Conservation (phyloP, 2,888 invertebrate species). For the Ectropis crepuscularia region DNA sequence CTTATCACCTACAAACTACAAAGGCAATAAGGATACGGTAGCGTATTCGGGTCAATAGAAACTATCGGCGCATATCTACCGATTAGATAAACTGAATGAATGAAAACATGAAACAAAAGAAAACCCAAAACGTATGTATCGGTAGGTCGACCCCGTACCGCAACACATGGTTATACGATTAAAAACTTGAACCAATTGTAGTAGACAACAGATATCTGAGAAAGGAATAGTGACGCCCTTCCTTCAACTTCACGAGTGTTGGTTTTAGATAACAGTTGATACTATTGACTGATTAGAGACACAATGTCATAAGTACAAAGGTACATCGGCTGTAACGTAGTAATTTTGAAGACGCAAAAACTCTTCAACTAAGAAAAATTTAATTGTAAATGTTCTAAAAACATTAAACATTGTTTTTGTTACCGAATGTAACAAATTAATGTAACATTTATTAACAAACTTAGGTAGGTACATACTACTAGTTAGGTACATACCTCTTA, state of each 20-base stretch:
- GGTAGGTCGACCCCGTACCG: no score
- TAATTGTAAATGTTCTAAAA: no score
- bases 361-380: no score
- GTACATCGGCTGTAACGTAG: constrained; percentile 3
- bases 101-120: constrained; percentile 11
- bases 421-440: no score
- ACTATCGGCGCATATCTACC: constrained; percentile 12
- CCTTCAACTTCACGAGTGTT: no score
- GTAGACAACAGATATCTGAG: no score
- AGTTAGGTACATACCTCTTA: no score
- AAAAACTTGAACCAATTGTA: no score
- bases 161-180: not conserved
- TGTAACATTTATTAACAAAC: no score
- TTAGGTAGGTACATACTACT: no score
- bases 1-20: not conserved
- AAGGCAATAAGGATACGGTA: constrained; percentile 1
- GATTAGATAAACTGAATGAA: constrained; percentile 35
- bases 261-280: not conserved
- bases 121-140: not conserved
- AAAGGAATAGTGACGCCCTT: no score
- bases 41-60: constrained; percentile 2
- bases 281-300: constrained; percentile 25
- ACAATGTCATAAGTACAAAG: constrained; percentile 17
- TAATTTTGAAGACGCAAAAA: not conserved
- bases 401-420: no score